Evolutionary conservation across 2,888 invertebrate genomes (phyloP), one percentile per base, ranked within the genome.

Genomic region (Stramonita haemastoma): DNA sequence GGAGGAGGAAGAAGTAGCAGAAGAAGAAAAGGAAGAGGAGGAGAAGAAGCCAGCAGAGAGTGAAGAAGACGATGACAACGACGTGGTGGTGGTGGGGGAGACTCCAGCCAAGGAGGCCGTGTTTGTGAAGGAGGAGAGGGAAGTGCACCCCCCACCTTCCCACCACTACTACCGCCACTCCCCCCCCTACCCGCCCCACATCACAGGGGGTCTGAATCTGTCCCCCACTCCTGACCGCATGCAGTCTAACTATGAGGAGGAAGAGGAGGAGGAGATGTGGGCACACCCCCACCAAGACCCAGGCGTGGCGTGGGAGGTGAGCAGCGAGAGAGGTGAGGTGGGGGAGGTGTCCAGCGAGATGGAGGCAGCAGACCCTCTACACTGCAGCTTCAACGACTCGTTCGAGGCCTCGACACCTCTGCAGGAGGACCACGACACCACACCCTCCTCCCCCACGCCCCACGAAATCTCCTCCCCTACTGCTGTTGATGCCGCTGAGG

Each of bases 261-360:
- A 60, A 8, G 17, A 81, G 4, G 81, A 81, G 22, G 56, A 57
- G 5, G 22, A 46, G 22, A 32, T 73, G 36, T 46, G 88, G 57
- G 73, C 46, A 1, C n/a, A 56, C 6, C n/a, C 70, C 1, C 34
- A 57, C 4, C 57, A 85, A 17, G 57, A 85, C 57, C 19, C 11
- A 56, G 26, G 46, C 34, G 73, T 46, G 4, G 84, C 36, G 70
- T 85, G 87, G n/a, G 87, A 87, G n/a, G 87, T 87, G 17, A 90
- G 91, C n/a, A 91, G 91, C 32, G 90, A 90, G 56, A 90, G 89
- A 17, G 93, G 92, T 91, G 92, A 73, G 89, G 90, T 26, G 91
- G 91, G 84, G 92, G 91, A 4, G 22, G n/a, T 19, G 60, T 57
- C 85, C 22, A 81, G 60, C 17, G 32, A 57, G 57, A 36, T 36